Evolutionary conservation across 2,888 invertebrate genomes (phyloP), one percentile per base, ranked within the genome.

Genomic region (Leucoptera coffeella): DNA sequence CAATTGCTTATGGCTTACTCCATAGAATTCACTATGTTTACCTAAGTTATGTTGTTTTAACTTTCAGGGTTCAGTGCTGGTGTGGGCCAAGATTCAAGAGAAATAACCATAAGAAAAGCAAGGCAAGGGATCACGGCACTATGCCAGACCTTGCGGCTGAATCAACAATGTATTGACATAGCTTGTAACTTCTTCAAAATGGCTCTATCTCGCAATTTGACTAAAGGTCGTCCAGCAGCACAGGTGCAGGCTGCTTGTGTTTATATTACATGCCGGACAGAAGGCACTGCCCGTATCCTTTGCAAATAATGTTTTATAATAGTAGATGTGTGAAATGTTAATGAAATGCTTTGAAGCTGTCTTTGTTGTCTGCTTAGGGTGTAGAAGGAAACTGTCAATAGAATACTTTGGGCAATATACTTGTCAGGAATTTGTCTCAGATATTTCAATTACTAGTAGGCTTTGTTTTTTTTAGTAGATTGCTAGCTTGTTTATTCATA

Each of bases 231-330:
- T 17, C 88, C 85, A 38, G 85, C 88, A 35, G 79, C 83, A 9
- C 89, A 92, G 45, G 92, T 97, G 26, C 85, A 94, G 46, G 96
- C 96, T 15, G 95, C 97, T 14, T 99, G 97, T 56, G 85, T 99
- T 3, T 99, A 99, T 50, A 86, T 99, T 49, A 95, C 95, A 1
- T 97, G 97, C 45, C 77, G 97, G 35, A 87, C 89, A 2, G 94
- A 96, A 59, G 89, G 88, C 40, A 95, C 95, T 31, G 84, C 92
- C 37, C 95, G 90, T 90, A 85, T 80, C 80, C 75, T 83, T 77
- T 73, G 6, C 17, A 7, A 17, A n/a, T n/a, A n/a, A n/a, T n/a
- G n/a, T n/a, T n/a, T n/a, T n/a, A n/a, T n/a, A n/a, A n/a, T n/a
- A n/a, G n/a, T n/a, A n/a, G n/a, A n/a, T n/a, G n/a, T n/a, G n/a